Evolutionary conservation across 2,888 invertebrate species (phyloP), one percentile per base, ranked within the genome.

Genomic region (Tetramorium bicarinatum): DNA sequence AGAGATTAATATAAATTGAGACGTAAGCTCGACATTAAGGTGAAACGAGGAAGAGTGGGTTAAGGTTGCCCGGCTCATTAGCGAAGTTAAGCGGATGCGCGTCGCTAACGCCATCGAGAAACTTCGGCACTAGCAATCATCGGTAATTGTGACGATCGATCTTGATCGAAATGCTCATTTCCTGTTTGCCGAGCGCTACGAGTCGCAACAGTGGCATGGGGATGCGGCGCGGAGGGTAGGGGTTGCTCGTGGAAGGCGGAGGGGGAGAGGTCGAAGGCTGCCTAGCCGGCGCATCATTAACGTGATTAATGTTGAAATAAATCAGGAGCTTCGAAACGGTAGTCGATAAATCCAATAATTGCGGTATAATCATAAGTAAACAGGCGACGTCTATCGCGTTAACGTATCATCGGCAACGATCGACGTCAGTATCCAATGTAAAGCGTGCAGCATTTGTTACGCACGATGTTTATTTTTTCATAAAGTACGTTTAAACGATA

Each of bases 221-320:
- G 89, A 87, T 83, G 93, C 89, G 91, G 87, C 86, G 85, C 86
- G 85, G 81, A 21, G 52, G 67, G 77, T 77, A 56, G 83, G 59
- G 81, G 82, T 64, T 64, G 62, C 83, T 89, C 85, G 89, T 82
- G 86, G 89, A 87, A 91, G 89, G 90, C 89, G 91, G 91, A 91
- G 91, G 0, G 91, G 77, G 92, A 80, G 85, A 72, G 88, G 88
- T 83, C 89, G 90, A 90, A 90, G 88, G 90, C 87, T 91, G 91
- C 91, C 91, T 89, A 92, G 91, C 90, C 89, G 92, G 93, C 92
- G 92, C 94, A 94, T 94, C 94, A 95, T 95, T 94, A 94, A 93
- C 92, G 93, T 94, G 94, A 94, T 95, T 94, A 95, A 94, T 94
- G 94, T 92, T 92, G 94, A 94, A 94, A 94, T 94, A 94, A 95